Evolutionary conservation across 2,888 invertebrate species (phyloP), one percentile per base, ranked within the genome.

Genomic region (Drosophila fungiperda): DNA sequence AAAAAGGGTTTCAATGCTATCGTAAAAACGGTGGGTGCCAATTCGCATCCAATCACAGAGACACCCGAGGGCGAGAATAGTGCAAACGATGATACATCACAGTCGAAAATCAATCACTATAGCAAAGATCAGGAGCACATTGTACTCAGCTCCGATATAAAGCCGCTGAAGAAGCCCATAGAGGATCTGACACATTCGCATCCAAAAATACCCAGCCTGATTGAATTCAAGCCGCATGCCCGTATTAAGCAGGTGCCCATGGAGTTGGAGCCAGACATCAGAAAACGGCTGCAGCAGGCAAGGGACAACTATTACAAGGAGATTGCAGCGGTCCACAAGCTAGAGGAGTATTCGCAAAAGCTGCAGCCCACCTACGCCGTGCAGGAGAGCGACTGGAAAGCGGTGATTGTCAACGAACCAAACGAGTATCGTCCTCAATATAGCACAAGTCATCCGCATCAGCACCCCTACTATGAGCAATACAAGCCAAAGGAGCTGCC

Each of bases 1-100:
- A 93, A 94, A 66, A 92, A 92, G 65, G 94, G 94, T 3, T 94
- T 95, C 78, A 94, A 94, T 83, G 94, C 94, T 0, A 92, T 94
- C 6, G 94, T 94, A 0, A 94, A 94, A 78, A 93, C 93, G 0
- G 92, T 93, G 48, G 93, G 93, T 4, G 93, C 93, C 5, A 93
- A 92, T 71, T 92, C 93, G 1, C 93, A 93, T 86, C 93, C 93
- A 23, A 80, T 92, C 6, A 91, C 89, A 1, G 93, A 93, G 35
- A 74, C 91, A 3, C 91, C 92, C 3, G 92, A 93, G 32, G 81
- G 91, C 4, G 76, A 78, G 2, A 81, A 67, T 29, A 70, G 71
- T 12, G 45, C 77, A 3, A 90, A 88, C 65, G 92, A 93, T 62
- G 92, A 92, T 29, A 82, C 91, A 12, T 93, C 93, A 0, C 93